Conservation (phyloP, 2,888 invertebrate genomes). For the Cheilosia soror region DNA sequence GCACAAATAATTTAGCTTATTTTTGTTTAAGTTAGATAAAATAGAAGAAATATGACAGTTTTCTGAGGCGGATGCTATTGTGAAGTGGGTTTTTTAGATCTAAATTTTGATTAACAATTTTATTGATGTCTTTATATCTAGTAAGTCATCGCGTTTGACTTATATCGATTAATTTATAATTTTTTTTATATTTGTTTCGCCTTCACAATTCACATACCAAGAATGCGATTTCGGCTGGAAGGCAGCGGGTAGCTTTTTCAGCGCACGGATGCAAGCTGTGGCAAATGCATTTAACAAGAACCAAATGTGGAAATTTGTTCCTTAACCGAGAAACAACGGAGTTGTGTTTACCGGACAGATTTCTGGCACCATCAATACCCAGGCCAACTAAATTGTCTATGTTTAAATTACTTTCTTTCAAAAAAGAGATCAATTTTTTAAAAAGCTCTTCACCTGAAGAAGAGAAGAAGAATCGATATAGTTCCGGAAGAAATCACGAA, state of each 20-base stretch:
- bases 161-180: not conserved
- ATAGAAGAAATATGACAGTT: not conserved
- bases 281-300: not conserved
- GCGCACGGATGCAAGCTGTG: constrained; percentile 1
- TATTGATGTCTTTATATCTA: not conserved
- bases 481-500: too few relatives aligned
- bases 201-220: not conserved
- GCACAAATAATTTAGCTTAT: not conserved
- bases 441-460: constrained; percentile 3
- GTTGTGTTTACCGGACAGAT: not conserved
- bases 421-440: constrained; percentile 3
- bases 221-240: not conserved
- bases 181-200: not conserved
- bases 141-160: constrained; percentile 1
- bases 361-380: constrained; percentile 7
- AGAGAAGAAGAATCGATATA: not conserved
- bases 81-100: not conserved
- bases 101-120: constrained; percentile 1
- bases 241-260: not conserved
- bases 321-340: not conserved
- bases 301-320: not conserved
- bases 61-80: not conserved
- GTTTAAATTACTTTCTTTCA: not conserved
- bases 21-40: not conserved
- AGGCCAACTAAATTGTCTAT: not conserved